Evolutionary conservation across 2,797 vertebrate genomes (phyloP).

Genomic region (Gallinago stenura): DNA sequence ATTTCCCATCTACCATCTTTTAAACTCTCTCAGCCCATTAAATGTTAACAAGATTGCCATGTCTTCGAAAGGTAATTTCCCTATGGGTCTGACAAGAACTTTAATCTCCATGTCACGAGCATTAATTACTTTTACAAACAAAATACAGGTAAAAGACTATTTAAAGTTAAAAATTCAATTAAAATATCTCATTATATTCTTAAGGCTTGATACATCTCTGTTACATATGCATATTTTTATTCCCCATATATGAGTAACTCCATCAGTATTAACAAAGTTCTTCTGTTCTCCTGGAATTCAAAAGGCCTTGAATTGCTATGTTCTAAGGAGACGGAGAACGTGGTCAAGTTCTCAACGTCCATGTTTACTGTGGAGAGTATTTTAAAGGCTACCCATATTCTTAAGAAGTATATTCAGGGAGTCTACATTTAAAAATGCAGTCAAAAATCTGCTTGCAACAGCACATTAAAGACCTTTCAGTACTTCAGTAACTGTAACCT

Average conservation of each 20-base stretch:
- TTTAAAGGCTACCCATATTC: conserved; percentile 46
- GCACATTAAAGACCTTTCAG: conserved; percentile 64
- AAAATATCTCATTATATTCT: conserved; percentile 17
- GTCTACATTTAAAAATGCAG: conserved; percentile 50
- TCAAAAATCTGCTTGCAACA: conserved; percentile 63
- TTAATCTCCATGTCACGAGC: background rate
- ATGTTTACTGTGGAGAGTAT: conserved; percentile 7
- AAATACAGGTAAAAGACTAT: conserved; percentile 32
- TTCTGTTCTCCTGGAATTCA: background rate
- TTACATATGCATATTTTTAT: conserved; percentile 22
- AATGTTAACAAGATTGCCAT: background rate
- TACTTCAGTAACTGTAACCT: conserved; percentile 73
- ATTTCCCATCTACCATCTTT: background rate
- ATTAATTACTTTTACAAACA: conserved; percentile 54
- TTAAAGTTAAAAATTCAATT: conserved; percentile 37
- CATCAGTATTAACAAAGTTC: background rate
- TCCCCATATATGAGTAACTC: background rate
- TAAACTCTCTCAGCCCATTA: background rate
- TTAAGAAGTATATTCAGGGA: conserved; percentile 41
- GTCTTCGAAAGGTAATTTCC: conserved; percentile 18
- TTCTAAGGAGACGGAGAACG: background rate
- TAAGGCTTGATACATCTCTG: background rate
- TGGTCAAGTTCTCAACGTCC: background rate
- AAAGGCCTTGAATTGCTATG: background rate
- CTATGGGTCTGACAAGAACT: conserved; percentile 19